A percentile compares a stretch with the other conserved stretches of the same genome.
Conservation (phyloP, 2,797 vertebrate species). For the Scolopax bukidnonensis region DNA sequence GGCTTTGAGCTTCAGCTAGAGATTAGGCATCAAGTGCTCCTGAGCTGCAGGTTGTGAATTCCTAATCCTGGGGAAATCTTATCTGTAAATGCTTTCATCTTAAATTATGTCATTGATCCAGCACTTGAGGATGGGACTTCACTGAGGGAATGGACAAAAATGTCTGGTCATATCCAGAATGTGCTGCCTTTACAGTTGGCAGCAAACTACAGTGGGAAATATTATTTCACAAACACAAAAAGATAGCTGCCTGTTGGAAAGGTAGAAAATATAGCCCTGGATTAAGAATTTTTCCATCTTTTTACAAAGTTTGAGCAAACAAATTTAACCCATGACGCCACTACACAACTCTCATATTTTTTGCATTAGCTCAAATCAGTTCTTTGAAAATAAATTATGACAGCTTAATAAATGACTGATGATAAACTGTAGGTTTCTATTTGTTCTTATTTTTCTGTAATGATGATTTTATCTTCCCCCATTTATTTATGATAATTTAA, state of each 20-base stretch:
- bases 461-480: neutral
- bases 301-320: neutral
- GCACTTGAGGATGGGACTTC: neutral
- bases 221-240: neutral
- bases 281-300: neutral
- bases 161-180: neutral
- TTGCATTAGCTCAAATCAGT: neutral
- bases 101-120: neutral
- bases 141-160: neutral
- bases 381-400: conserved; percentile 6
- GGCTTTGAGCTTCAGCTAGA: neutral
- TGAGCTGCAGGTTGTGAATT: neutral
- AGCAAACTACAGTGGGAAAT: neutral
- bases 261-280: neutral
- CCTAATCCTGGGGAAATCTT: neutral
- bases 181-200: neutral
- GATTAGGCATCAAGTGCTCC: neutral
- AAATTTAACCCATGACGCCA: neutral
- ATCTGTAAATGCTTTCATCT: neutral
- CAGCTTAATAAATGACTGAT: conserved; percentile 6
- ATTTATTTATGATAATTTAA: conserved; percentile 39
- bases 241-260: neutral
- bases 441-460: conserved; percentile 14
- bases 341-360: neutral
- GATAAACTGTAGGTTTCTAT: neutral